phyloP scores from a whole-genome alignment of 1,140 invertebrate species.

The Maniola jurtina region DNA sequence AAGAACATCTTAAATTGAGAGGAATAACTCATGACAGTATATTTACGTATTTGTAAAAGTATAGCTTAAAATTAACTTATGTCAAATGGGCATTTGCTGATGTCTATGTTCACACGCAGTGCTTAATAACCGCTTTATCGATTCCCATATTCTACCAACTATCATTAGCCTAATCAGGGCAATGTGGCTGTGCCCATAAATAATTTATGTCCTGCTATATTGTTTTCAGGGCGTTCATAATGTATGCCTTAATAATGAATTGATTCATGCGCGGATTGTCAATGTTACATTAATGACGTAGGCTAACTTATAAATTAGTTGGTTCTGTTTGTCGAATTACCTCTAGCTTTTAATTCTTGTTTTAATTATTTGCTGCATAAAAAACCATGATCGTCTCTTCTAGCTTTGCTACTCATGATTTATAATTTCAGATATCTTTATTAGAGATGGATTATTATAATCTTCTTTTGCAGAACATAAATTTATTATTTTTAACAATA shows the following conservation, averaged over 20 bases:
- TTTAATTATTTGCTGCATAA: too few species aligned
- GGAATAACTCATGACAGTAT: too few species aligned
- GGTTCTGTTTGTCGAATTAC: neutral
- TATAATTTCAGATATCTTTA: too few species aligned
- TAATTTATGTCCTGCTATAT: conserved; percentile 31
- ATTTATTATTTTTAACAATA: too few species aligned
- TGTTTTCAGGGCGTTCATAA: conserved; percentile 21
- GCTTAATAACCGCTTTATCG: conserved; percentile 17
- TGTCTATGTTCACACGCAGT: conserved; percentile 3
- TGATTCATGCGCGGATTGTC: conserved; percentile 2
- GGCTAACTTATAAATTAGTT: neutral
- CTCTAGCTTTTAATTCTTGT: neutral
- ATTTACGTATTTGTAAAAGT: too few species aligned
- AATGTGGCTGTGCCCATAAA: conserved; percentile 24
- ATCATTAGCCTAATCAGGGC: conserved; percentile 33
- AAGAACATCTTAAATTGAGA: too few species aligned
- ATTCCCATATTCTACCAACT: conserved; percentile 20
- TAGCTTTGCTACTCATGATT: too few species aligned
- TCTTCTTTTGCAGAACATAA: too few species aligned
- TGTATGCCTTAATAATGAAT: conserved; percentile 17
- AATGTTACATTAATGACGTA: neutral
- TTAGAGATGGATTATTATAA: too few species aligned
- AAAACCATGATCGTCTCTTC: too few species aligned
- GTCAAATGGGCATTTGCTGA: neutral
- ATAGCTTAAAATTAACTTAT: neutral